Conservation (phyloP, 2,113 vertebrate genomes). For the Pluvialis apricaria region DNA sequence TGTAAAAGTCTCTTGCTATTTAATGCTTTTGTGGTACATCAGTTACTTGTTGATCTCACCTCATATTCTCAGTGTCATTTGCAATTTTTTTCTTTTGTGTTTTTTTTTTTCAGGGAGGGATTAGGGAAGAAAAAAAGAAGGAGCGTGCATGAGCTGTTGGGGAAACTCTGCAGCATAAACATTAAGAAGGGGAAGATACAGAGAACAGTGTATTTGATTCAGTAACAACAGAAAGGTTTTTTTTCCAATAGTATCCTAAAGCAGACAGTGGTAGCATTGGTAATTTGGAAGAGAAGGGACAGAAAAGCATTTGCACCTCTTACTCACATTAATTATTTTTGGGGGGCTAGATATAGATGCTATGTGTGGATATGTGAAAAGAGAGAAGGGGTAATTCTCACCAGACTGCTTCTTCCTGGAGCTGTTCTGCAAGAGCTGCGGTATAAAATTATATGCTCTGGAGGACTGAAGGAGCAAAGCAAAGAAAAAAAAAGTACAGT, state of each 20-base stretch:
- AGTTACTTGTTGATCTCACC: background rate
- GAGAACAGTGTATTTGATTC: background rate
- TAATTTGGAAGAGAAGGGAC: background rate
- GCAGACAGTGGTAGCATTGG: background rate
- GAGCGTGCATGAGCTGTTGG: accelerated
- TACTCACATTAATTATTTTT: background rate
- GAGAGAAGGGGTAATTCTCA: background rate
- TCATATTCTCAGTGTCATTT: background rate
- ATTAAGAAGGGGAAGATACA: background rate
- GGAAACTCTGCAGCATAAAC: background rate
- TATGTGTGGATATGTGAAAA: accelerated
- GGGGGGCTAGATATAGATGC: background rate
- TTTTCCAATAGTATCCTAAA: background rate
- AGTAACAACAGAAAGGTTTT: background rate
- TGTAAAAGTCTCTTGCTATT: background rate
- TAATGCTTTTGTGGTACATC: background rate
- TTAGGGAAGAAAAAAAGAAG: background rate
- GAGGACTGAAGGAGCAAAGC: background rate
- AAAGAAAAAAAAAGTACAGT: background rate
- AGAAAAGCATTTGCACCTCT: background rate
- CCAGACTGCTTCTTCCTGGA: background rate
- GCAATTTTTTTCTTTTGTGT: background rate
- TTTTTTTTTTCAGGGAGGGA: background rate
- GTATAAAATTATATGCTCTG: background rate
- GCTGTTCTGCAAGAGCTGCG: background rate